A percentile compares a stretch with the other conserved stretches of the same genome.
Conservation (phyloP, 30 jellyfish, hydroid and myxozoan species). For the Hydractinia echinata region DNA sequence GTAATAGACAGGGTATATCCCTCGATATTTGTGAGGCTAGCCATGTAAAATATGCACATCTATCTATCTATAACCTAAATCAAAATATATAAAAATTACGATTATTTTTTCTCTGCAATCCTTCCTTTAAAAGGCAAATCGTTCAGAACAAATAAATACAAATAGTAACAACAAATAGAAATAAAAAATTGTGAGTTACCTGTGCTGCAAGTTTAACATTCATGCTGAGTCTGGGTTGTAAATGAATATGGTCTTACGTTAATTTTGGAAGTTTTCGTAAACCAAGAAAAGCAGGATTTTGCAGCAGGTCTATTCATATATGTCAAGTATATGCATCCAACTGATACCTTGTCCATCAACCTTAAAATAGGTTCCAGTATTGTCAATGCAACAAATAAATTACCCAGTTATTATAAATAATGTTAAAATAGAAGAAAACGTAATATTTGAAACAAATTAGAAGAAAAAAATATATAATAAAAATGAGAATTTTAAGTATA, state of each 20-base stretch:
- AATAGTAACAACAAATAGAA: not conserved
- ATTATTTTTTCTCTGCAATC: too few relatives aligned
- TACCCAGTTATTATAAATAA: not conserved
- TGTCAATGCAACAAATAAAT: not conserved
- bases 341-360: slow-evolving; percentile 9
- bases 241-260: slow-evolving; percentile 10
- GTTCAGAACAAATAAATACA: too few relatives aligned
- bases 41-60: too few relatives aligned
- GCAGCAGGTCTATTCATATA: slow-evolving; percentile 25
- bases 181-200: slow-evolving; percentile 8
- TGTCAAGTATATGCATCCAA: not conserved
- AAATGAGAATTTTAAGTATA: too few relatives aligned
- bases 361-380: slow-evolving; percentile 1
- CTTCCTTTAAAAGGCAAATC: too few relatives aligned
- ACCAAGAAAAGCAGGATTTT: slow-evolving; percentile 11
- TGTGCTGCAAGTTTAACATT: slow-evolving; percentile 29
- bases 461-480: not conserved
- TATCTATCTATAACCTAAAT: too few relatives aligned
- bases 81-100: too few relatives aligned
- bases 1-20: too few relatives aligned
- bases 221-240: slow-evolving; percentile 16
- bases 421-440: not conserved
- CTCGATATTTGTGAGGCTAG: too few relatives aligned
- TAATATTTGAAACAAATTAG: not conserved
- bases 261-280: slow-evolving; percentile 13